Evolutionary conservation across 2,113 vertebrate genomes (phyloP), one percentile per base, ranked within the genome.

Genomic region (Burhinus bistriatus): DNA sequence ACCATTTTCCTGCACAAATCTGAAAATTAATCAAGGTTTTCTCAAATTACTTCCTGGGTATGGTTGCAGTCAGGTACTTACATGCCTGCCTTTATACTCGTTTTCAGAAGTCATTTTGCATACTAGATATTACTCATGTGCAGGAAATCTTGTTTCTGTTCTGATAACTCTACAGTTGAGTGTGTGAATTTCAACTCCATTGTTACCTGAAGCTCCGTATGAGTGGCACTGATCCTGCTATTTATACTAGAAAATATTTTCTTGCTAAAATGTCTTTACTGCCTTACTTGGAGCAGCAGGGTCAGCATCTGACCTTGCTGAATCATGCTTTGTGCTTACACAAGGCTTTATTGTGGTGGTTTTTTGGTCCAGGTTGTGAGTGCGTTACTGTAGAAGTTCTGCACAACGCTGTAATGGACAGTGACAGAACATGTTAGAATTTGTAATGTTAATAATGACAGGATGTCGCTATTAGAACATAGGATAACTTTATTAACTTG

Each of bases 391-490:
- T 42, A 9, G 15, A 26, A 16, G 30, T 70, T 49, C 30, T 82
- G 29, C 26, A 20, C 25, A 15, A 10, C 62, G 34, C 38, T 72
- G 32, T 16, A 11, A 44, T 2, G 42, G 44, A 20, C 10, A 26
- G 32, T 30, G 57, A 49, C 15, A 51, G 51, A 25, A 23, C 15
- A 45, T 0, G 0, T 51, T 58, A 17, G 17, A 19, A 42, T n/a
- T 22, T 51, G 27, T 25, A 6, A 36, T 22, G 18, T 34, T 52
- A 8, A 23, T 30, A 17, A 34, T 7, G 38, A 13, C 26, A 72
- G 11, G 3, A 5, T 9, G 22, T 11, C 36, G 12, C 36, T 42
- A 2, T 12, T 23, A 14, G 34, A 62, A 44, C 6, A 9, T 1
- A 57, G 12, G 36, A 6, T 25, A 15, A 4, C 4, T 27, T 52